Percentiles rank a stretch among this genome's conserved stretches.
These are phyloP conservation scores for Diarsia brunnea DNA, from an alignment of 2,888 invertebrate species.

Conservation along the genomic window DNA sequence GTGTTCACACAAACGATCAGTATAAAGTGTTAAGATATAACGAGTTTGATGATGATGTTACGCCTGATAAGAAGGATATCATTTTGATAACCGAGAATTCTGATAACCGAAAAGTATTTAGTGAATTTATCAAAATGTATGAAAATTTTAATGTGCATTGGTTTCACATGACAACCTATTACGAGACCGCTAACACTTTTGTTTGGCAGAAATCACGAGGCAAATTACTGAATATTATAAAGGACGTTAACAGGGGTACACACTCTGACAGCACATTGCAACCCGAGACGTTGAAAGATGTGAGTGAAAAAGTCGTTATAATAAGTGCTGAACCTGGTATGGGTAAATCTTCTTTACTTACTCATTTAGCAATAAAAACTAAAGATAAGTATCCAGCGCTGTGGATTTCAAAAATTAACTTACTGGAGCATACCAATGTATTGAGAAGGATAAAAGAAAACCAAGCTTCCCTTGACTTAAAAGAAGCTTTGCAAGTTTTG, in stretches of 20 bases:
- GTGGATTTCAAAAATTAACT: conserved; percentile 63
- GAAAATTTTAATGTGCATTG: conserved; percentile 46
- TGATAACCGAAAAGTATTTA: conserved; percentile 36
- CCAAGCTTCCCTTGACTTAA: conserved; percentile 3
- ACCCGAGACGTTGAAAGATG: conserved; percentile 27
- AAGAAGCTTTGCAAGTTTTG: conserved; percentile 26
- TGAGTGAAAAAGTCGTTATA: conserved; percentile 54
- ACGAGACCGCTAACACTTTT: not conserved
- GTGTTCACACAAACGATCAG: not conserved
- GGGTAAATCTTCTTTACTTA: conserved; percentile 64
- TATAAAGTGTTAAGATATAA: conserved; percentile 22
- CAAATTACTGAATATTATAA: conserved; percentile 26
- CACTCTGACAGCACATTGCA: not conserved
- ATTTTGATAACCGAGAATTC: conserved; percentile 23
- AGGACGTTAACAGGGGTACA: conserved; percentile 19
- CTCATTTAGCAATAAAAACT: conserved; percentile 57
- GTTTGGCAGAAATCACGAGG: conserved; percentile 49
- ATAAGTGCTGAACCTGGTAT: conserved; percentile 61
- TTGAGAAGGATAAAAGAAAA: conserved; percentile 31
- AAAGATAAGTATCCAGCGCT: conserved; percentile 41
- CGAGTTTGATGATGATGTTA: conserved; percentile 6
- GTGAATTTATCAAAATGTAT: conserved; percentile 2
- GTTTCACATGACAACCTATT: conserved; percentile 17
- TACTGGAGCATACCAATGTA: conserved; percentile 33
- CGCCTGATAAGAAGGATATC: conserved; percentile 22